phyloP scores from a whole-genome alignment of 2,888 invertebrate genomes.

The Pilophorus perplexus region DNA sequence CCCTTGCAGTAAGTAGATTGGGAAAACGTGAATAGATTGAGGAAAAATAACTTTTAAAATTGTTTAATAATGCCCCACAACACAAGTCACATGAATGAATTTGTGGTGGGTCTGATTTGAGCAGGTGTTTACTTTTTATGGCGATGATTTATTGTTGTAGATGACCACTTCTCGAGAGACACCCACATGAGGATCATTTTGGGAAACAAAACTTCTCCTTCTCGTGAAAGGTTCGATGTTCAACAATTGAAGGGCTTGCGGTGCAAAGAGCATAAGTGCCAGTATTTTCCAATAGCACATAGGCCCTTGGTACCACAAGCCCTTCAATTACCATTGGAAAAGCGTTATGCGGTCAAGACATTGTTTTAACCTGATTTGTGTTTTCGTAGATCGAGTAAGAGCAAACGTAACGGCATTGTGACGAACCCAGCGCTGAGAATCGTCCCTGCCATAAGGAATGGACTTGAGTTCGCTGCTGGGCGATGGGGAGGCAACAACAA shows the following conservation, averaged over 20 bases:
- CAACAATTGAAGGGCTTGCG: too few relatives aligned
- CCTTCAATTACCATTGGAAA: too few relatives aligned
- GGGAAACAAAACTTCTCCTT: constrained; percentile 55
- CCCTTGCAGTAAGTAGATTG: constrained; percentile 53
- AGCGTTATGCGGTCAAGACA: too few relatives aligned
- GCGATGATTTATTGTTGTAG: too few relatives aligned
- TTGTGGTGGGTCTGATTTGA: too few relatives aligned
- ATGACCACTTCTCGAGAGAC: constrained; percentile 83
- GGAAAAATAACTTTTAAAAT: too few relatives aligned
- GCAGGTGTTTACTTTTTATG: too few relatives aligned
- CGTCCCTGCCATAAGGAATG: constrained; percentile 72
- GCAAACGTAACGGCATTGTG: constrained; percentile 78
- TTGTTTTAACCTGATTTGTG: neutral
- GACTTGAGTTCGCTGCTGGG: constrained; percentile 61
- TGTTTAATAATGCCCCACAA: too few relatives aligned
- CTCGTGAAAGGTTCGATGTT: constrained; percentile 48
- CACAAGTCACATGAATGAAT: too few relatives aligned
- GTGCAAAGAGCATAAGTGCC: too few relatives aligned
- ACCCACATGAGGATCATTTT: constrained; percentile 89
- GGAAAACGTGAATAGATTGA: neutral
- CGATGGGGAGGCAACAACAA: constrained; percentile 55
- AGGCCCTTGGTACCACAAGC: too few relatives aligned
- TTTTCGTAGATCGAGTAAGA: constrained; percentile 27
- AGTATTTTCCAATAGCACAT: too few relatives aligned
- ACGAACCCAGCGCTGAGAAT: constrained; percentile 82